These are phyloP conservation scores for Pseudachorutes palmiensis DNA, from an alignment of 1,140 invertebrate genomes.

Conservation along the genomic window DNA sequence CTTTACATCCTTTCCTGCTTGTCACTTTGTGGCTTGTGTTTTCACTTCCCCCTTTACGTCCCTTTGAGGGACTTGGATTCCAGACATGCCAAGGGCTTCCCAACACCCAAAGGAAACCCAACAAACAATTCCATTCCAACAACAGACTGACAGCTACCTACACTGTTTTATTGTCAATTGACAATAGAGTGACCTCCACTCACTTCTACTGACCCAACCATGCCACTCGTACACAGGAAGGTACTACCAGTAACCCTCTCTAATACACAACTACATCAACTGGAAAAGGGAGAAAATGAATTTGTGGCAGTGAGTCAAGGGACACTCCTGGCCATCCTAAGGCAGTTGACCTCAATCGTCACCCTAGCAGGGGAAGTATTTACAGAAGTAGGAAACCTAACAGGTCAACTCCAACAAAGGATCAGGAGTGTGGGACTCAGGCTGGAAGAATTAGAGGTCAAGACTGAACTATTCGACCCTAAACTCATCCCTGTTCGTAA, in stretches of 20 bases:
- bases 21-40: too few species aligned
- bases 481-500: constrained; percentile 39
- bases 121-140: too few species aligned
- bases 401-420: constrained; percentile 28
- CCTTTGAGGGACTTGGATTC: too few species aligned
- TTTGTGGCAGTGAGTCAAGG: constrained; percentile 37
- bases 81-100: too few species aligned
- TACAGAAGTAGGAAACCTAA: constrained; percentile 21
- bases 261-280: constrained; percentile 23
- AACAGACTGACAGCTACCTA: too few species aligned
- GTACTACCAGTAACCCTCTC: constrained; percentile 28
- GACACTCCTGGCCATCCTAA: constrained; percentile 32
- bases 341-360: constrained; percentile 36
- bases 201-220: too few species aligned
- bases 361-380: constrained; percentile 31
- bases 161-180: too few species aligned
- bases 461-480: constrained; percentile 36
- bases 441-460: constrained; percentile 36
- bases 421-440: constrained; percentile 32
- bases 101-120: too few species aligned
- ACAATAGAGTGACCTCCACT: too few species aligned
- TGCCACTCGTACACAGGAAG: constrained; percentile 33
- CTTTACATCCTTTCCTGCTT: too few species aligned
- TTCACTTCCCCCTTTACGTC: too few species aligned
- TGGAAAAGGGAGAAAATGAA: constrained; percentile 32